These are phyloP conservation scores for Trachymyrmex cornetzi DNA, from an alignment of 1,140 invertebrate species.

Conservation along the genomic window DNA sequence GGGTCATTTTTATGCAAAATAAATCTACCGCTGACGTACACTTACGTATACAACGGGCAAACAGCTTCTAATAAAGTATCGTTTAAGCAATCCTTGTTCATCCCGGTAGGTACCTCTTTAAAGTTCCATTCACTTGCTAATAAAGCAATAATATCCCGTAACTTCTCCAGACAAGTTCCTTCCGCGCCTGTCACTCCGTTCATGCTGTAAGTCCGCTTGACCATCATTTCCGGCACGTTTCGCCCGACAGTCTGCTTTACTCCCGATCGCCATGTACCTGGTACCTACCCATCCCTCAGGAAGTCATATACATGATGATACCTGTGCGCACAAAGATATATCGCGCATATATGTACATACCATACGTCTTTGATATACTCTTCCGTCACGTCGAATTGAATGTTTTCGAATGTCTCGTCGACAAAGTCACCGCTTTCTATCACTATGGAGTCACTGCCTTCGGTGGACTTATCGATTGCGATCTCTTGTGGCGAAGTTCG, in stretches of 20 bases:
- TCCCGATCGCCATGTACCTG: constrained; percentile 44
- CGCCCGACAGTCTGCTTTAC: constrained; percentile 38
- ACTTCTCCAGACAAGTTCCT: constrained; percentile 50
- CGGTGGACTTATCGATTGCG: neutral
- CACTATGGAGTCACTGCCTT: neutral
- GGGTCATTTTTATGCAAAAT: neutral
- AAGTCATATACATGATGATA: constrained; percentile 47
- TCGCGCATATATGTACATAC: neutral
- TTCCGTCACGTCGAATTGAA: constrained; percentile 39
- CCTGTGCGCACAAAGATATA: constrained; percentile 30
- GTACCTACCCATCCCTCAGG: constrained; percentile 39
- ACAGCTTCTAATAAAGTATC: constrained; percentile 18
- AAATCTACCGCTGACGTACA: neutral
- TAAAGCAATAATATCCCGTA: constrained; percentile 58
- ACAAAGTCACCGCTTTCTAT: neutral
- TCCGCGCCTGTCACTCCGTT: constrained; percentile 51
- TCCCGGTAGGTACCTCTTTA: constrained; percentile 23
- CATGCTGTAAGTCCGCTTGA: constrained; percentile 45
- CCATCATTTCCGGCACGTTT: constrained; percentile 60
- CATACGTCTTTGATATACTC: constrained; percentile 47
- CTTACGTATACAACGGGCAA: neutral
- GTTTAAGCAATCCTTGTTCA: constrained; percentile 19
- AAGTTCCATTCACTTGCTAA: constrained; percentile 49
- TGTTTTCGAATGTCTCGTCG: constrained; percentile 23
- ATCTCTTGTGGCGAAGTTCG: neutral